Percentiles rank a stretch among this genome's conserved stretches.
phyloP scores from a whole-genome alignment of 1,140 invertebrate genomes.

The Bombus fervidus region DNA sequence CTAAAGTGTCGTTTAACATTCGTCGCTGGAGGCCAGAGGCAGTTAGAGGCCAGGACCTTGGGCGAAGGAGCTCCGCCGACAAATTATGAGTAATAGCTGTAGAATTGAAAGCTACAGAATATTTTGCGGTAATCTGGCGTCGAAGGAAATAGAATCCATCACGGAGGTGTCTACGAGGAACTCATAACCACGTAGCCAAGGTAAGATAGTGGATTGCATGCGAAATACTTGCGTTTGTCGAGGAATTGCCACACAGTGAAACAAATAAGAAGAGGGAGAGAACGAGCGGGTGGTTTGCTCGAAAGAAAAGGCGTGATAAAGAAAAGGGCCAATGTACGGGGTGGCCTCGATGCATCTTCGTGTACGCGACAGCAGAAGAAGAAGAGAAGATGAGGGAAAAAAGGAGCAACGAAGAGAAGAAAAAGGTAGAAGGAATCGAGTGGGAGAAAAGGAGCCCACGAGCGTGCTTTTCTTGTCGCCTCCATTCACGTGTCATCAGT shows the following conservation, averaged over 20 bases:
- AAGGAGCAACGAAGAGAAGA: constrained; percentile 11
- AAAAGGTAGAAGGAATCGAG: constrained; percentile 28
- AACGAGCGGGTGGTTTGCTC: neutral
- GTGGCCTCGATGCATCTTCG: constrained; percentile 30
- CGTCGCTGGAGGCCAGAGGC: neutral
- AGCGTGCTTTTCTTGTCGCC: constrained; percentile 74
- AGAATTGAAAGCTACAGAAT: constrained; percentile 11
- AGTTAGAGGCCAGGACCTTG: neutral
- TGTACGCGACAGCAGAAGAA: neutral
- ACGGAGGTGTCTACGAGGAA: neutral
- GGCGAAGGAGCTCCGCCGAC: neutral
- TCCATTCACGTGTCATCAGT: constrained; percentile 79
- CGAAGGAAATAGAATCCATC: constrained; percentile 31
- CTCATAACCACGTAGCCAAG: neutral
- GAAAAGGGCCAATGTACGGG: constrained; percentile 38
- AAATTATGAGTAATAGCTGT: constrained; percentile 17
- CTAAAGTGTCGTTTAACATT: constrained; percentile 19
- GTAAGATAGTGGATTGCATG: constrained; percentile 52
- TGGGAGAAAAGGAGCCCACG: constrained; percentile 50
- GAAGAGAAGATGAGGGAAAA: neutral
- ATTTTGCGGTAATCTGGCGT: neutral
- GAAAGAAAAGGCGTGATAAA: constrained; percentile 8
- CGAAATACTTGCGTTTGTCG: constrained; percentile 40
- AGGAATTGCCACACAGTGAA: constrained; percentile 11
- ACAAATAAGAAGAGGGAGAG: neutral